Evolutionary conservation across 64 coral and sea anemone species (phyloP), one percentile per base, ranked within the genome.

Genomic region (Pachyseris speciosa): DNA sequence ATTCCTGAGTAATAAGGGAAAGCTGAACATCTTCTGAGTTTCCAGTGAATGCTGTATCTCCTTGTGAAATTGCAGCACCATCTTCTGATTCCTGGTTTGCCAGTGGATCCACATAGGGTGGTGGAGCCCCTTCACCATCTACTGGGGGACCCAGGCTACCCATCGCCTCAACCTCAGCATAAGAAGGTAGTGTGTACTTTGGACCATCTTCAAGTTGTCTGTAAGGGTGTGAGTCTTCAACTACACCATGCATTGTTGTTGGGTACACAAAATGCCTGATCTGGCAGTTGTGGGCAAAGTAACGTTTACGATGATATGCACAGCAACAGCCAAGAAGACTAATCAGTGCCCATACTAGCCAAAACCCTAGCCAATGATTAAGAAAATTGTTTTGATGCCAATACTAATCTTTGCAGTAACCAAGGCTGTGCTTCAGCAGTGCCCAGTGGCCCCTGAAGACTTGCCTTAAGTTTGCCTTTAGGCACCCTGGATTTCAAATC

Each of bases 91-190:
- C 63, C 83, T 86, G 26, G 70, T 72, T 69, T 69, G 83, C 83
- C 9, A 51, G 26, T 69, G 83, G 40, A 50, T 86, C 63, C 24
- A 69, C 63, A 86, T 91, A 91, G 1, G 89, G 89, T 7, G 89
- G 89, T 17, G 89, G 89, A 11, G 89, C 89, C 40, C 48, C 78
- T 74, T 84, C 89, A 0, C 37, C 52, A 34, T 91, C 89, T 30
- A 22, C 65, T 29, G 89, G 89, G 25, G 89, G 89, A 40, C 66
- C 89, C 31, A 91, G 44, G 15, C 67, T 58, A 30, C 44, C 43
- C 89, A 91, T 91, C 20, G 63, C 76, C 57, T 83, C 80, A 5
- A 61, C 89, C 39, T 91, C 89, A 77, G 72, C 89, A 50, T 91
- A 91, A 28, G 89, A 84, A 9, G 89, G 89, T 22, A 91, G 51